Evolutionary conservation across 2,113 vertebrate genomes (phyloP).

Genomic region (Lepus timidus): DNA sequence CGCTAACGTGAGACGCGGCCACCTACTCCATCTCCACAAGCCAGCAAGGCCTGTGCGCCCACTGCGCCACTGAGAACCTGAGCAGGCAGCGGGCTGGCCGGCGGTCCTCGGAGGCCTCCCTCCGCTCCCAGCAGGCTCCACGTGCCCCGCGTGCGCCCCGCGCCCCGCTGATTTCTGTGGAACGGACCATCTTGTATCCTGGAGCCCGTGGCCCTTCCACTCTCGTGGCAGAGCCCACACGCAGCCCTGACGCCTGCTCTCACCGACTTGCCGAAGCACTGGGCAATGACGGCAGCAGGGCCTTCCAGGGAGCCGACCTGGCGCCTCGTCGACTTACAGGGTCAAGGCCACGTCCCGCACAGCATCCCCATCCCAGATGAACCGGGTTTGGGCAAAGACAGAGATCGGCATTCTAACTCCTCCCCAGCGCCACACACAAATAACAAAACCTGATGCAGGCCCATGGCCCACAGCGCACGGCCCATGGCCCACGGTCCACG

Average conservation of each 20-base stretch:
- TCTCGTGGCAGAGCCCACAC: too few relatives aligned
- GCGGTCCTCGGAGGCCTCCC: neutral
- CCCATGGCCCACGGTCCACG: too few relatives aligned
- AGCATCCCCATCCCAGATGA: neutral
- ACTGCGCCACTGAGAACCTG: neutral
- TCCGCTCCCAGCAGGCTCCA: neutral
- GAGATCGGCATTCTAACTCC: neutral
- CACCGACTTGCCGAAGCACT: neutral
- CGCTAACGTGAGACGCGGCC: too few relatives aligned
- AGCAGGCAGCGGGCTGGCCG: neutral
- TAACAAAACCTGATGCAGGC: too few relatives aligned
- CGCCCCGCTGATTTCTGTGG: neutral
- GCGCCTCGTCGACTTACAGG: neutral
- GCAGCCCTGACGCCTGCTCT: too few relatives aligned
- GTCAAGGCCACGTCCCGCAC: neutral
- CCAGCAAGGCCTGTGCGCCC: neutral
- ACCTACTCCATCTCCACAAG: neutral
- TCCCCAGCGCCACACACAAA: too few relatives aligned
- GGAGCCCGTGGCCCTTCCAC: neutral
- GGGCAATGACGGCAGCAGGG: neutral
- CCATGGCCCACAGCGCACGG: too few relatives aligned
- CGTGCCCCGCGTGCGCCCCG: fast-evolving
- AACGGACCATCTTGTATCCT: neutral
- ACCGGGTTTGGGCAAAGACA: neutral
- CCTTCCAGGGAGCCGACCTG: neutral